Evolutionary conservation across 2,113 vertebrate species (phyloP).

Genomic region (Nothocercus nigrocapillus): DNA sequence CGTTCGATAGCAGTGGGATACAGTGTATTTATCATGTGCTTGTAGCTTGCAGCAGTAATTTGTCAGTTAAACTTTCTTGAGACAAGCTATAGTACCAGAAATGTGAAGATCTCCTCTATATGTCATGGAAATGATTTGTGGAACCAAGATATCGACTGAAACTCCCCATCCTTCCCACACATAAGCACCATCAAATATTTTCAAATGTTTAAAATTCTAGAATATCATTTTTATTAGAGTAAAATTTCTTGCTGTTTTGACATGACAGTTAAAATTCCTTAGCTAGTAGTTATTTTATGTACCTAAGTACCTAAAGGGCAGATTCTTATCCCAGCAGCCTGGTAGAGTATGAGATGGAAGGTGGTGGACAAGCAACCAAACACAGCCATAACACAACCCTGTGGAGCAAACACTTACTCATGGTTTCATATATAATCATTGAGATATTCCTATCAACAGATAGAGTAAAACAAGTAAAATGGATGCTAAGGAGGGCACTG

Average conservation of each 20-base stretch:
- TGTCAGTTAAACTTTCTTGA: neutral
- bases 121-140: neutral
- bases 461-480: neutral
- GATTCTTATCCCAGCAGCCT: neutral
- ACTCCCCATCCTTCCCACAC: neutral
- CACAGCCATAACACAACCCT: neutral
- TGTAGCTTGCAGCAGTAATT: neutral
- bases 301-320: neutral
- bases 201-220: neutral
- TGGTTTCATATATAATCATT: neutral
- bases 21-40: neutral
- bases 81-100: neutral
- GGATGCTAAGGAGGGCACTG: neutral
- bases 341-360: neutral
- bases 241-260: neutral
- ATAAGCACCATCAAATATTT: neutral
- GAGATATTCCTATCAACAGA: neutral
- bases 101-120: neutral
- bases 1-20: neutral
- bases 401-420: neutral
- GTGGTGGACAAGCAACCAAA: neutral
- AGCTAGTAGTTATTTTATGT: neutral
- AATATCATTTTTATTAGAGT: neutral
- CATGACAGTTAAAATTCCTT: neutral
- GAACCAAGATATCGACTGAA: neutral